Base-by-base conservation (phyloP, 1,140 invertebrate genomes). In the Ctenoplectra terminalis region DNA sequence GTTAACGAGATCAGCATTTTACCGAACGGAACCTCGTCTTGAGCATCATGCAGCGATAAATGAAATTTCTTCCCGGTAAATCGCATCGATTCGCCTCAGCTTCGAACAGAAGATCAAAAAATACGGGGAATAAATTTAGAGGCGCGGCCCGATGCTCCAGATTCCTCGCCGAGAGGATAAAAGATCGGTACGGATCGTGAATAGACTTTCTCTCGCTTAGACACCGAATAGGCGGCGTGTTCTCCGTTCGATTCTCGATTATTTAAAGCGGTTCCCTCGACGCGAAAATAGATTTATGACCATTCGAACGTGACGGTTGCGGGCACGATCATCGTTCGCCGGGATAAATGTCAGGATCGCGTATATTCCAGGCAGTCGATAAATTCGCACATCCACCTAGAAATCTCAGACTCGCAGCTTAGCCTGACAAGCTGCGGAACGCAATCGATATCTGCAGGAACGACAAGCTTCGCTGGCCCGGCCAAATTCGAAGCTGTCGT, bases 401-500 rank as follows among this genome's bases (percentile, higher is more conserved):
- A 86, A 87, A 83, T 84, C 86, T 76, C 73, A 70, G 60, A 84
- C 82, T 79, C 83, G 80, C 60, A 63, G 85, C 58, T 76, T 60
- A 69, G 74, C 84, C 74, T 60, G 82, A 80, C 82, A 70, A 88
- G 48, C 70, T 69, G 83, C 77, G 81, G 75, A 86, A 75, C 82
- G 82, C 81, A 86, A 81, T 90, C 89, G 87, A 90, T 89, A 90
- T 67, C 66, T 73, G 37, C 79, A 80, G 63, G 76, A 71, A 81
- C 79, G 60, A 80, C 72, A 79, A 88, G 77, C 83, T 81, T 76
- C 70, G 80, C 77, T 60, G 80, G 82, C 74, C 79, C 79, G 81
- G 50, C 82, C 76, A 66, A 81, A 88, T 84, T 85, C 76, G 71
- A 74, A 80, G 50, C 34, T 73, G 26, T 63, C 48, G 60, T 79